Conservation (phyloP, 2,888 invertebrate species). For the Plagodis dolabraria region DNA sequence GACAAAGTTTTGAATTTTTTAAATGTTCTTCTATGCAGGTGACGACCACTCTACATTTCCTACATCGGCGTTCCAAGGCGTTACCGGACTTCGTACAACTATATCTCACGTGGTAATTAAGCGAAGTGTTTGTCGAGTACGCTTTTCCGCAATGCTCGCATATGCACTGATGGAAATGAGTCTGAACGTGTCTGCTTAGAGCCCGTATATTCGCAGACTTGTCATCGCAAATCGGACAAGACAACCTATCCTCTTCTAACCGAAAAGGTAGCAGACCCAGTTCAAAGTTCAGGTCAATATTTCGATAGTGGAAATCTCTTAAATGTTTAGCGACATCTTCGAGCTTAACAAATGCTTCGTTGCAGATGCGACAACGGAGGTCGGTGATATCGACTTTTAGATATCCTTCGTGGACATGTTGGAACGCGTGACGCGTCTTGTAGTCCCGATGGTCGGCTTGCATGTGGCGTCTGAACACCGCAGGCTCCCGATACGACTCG, state of each 20-base stretch:
- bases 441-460: conserved; percentile 42
- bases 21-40: conserved; percentile 53
- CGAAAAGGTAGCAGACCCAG: conserved; percentile 62
- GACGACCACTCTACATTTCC: conserved; percentile 56
- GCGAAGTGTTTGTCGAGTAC: conserved; percentile 52
- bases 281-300: conserved; percentile 49
- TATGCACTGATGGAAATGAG: conserved; percentile 61
- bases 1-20: conserved; percentile 51
- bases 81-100: conserved; percentile 41
- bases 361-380: conserved; percentile 59
- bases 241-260: conserved; percentile 42
- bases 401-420: conserved; percentile 43
- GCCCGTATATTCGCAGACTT: conserved; percentile 54
- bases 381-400: conserved; percentile 63
- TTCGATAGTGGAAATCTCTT: conserved; percentile 45
- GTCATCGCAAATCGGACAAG: conserved; percentile 55
- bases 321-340: conserved; percentile 54
- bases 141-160: conserved; percentile 68
- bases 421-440: conserved; percentile 41
- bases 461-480: conserved; percentile 50
- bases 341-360: conserved; percentile 42
- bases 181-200: conserved; percentile 60
- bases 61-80: conserved; percentile 34
- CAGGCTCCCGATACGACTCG: conserved; percentile 53
- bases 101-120: conserved; percentile 50